These are phyloP conservation scores for Acomys russatus DNA, from an alignment of 2,797 vertebrate species.

Conservation along the genomic window DNA sequence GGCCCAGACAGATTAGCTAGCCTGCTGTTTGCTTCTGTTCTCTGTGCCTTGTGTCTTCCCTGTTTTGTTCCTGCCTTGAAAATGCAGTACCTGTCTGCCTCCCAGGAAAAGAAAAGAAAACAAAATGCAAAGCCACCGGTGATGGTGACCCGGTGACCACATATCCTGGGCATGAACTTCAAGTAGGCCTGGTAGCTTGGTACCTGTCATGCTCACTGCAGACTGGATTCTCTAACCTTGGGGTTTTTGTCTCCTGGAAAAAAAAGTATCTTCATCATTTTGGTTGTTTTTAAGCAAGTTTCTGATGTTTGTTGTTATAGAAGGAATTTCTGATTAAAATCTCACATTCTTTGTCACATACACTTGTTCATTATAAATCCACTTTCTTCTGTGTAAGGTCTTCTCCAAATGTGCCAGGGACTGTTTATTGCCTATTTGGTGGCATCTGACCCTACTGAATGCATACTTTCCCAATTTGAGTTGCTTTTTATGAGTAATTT, in stretches of 20 bases:
- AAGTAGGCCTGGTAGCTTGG: neutral
- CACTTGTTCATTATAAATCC: slow-evolving; percentile 9
- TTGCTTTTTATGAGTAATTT: slow-evolving; percentile 3
- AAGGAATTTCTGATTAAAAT: neutral
- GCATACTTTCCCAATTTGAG: neutral
- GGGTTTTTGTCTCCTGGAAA: neutral
- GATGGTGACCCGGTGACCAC: too few species aligned
- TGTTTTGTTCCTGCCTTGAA: neutral
- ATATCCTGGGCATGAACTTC: neutral
- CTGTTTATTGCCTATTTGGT: neutral
- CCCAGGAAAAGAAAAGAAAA: neutral
- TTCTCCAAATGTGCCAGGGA: neutral
- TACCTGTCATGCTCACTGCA: neutral
- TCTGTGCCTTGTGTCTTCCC: neutral
- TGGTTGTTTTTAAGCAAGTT: neutral
- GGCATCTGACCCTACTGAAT: neutral
- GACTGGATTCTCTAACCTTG: neutral
- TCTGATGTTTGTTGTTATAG: neutral
- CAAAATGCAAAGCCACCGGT: neutral
- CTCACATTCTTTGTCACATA: neutral
- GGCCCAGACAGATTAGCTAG: neutral
- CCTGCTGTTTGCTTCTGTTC: neutral
- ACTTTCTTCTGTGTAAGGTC: neutral
- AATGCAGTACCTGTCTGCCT: neutral
- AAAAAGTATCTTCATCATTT: neutral